phyloP scores from a whole-genome alignment of 1,140 invertebrate genomes.

The Drosophila lini region DNA sequence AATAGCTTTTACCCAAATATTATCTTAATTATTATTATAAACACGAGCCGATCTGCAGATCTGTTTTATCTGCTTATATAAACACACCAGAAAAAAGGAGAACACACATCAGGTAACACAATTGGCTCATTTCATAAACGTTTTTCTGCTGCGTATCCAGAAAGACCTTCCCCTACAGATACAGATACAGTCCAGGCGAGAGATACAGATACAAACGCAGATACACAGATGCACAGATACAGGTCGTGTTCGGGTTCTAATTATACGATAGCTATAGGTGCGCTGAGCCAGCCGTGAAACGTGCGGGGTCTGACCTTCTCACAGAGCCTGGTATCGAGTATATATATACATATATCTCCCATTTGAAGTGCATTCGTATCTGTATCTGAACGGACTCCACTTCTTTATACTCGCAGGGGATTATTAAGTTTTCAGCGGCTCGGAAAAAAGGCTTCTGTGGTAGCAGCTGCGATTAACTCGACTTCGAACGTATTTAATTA shows the following conservation, averaged over 20 bases:
- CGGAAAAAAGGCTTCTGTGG: constrained; percentile 69
- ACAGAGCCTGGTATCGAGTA: constrained; percentile 54
- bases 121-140: constrained; percentile 68
- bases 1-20: neutral
- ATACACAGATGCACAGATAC: constrained; percentile 18
- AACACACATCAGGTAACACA: constrained; percentile 50
- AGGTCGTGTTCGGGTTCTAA: constrained; percentile 77
- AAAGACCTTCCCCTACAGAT: constrained; percentile 39
- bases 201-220: constrained; percentile 14
- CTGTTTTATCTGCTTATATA: constrained; percentile 30
- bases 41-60: constrained; percentile 33
- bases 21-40: constrained; percentile 19
- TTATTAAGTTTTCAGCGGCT: constrained; percentile 73
- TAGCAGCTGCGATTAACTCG: constrained; percentile 66
- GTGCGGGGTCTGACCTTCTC: constrained; percentile 82
- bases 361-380: constrained; percentile 8
- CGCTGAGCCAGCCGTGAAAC: constrained; percentile 77
- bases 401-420: constrained; percentile 41
- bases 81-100: neutral
- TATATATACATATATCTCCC: constrained; percentile 10
- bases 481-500: constrained; percentile 64
- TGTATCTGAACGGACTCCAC: constrained; percentile 43
- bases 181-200: constrained; percentile 17
- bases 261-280: constrained; percentile 75
- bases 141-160: constrained; percentile 52